Base-by-base conservation (phyloP, 2,888 invertebrate species). In the Mythimna impura region DNA sequence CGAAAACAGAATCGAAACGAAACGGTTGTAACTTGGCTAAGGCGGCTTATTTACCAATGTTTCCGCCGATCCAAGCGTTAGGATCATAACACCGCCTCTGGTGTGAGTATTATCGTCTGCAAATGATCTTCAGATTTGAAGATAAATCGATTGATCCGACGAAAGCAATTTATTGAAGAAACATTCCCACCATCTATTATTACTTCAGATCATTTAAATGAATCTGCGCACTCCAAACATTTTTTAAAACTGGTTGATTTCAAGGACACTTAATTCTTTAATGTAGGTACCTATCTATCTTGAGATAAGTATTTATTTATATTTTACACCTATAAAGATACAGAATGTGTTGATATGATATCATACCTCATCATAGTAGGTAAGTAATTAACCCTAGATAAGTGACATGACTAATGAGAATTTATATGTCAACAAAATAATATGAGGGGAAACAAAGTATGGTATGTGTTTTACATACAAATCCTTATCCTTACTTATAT, bases 321-420 rank as follows among this genome's bases (percentile, higher is more conserved):
- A 62, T 66, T 36, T 66, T 40, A 66, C 55, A 58, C 12, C 20
- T 78, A 69, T 57, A 22, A 66, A 73, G 57, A 68, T 70, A 66
- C 8, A 12, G 12, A 54, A 47, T 75, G 62, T 74, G 77, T 68
- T 81, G 70, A 54, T 81, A 58, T 58, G 81, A 7, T 47, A 64
- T 25, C 47, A n/a, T 55, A 55, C 8, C 47, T 52, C 52, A 55
- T 64, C 63, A 54, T 47, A 52, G 61, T 25, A 25, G 25, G 25
- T 43, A 69, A 81, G 68, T 79, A 73, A 78, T 82, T 65, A 67
- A 43, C 30, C 20, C 20, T 25, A 67, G 82, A 79, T 71, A 79
- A 80, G 6, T 40, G 52, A 62, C n/a, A 52, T 68, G 64, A 58
- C n/a, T 80, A 80, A 80, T 74, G 52, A 66, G 43, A 50, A 43